Conservation (phyloP, 2,888 invertebrate genomes). For the Protonemura montana region DNA sequence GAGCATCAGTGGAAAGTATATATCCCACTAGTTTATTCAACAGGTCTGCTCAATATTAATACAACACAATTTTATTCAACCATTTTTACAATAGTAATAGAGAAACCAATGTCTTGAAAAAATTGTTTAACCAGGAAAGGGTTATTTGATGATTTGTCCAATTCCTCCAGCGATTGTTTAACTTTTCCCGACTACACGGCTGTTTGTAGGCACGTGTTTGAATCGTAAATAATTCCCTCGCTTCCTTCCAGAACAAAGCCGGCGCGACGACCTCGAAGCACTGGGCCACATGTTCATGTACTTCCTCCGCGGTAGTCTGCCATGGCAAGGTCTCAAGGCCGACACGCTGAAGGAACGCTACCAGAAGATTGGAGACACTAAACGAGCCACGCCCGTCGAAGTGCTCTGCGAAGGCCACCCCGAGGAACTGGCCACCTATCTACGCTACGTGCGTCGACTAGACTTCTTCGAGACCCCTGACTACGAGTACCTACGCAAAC, state of each 20-base stretch:
- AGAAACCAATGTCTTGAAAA: too few species aligned
- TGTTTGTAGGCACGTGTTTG: too few species aligned
- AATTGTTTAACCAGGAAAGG: too few species aligned
- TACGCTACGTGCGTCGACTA: conserved; percentile 93
- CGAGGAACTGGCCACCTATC: conserved; percentile 97
- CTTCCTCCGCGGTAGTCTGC: conserved; percentile 98
- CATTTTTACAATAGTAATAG: too few species aligned
- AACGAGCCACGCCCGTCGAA: conserved; percentile 98
- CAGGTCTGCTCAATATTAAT: too few species aligned
- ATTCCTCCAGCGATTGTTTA: too few species aligned
- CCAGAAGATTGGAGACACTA: conserved; percentile 99
- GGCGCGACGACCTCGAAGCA: conserved; percentile 98
- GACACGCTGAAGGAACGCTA: conserved; percentile 99
- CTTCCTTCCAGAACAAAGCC: conserved; percentile 86
- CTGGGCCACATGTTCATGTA: conserved; percentile 99
- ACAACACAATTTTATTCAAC: too few species aligned
- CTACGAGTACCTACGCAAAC: conserved; percentile 96
- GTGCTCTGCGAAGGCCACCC: conserved; percentile 84
- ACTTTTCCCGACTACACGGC: too few species aligned
- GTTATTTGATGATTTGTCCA: too few species aligned
- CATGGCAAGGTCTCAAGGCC: conserved; percentile 99
- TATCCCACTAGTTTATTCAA: too few species aligned
- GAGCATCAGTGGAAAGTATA: too few species aligned
- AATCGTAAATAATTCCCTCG: neutral
- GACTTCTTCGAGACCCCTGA: conserved; percentile 99